A percentile compares a stretch with the other conserved stretches of the same genome.
These are phyloP conservation scores for Laothoe populi DNA, from an alignment of 2,888 invertebrate species.

Conservation along the genomic window DNA sequence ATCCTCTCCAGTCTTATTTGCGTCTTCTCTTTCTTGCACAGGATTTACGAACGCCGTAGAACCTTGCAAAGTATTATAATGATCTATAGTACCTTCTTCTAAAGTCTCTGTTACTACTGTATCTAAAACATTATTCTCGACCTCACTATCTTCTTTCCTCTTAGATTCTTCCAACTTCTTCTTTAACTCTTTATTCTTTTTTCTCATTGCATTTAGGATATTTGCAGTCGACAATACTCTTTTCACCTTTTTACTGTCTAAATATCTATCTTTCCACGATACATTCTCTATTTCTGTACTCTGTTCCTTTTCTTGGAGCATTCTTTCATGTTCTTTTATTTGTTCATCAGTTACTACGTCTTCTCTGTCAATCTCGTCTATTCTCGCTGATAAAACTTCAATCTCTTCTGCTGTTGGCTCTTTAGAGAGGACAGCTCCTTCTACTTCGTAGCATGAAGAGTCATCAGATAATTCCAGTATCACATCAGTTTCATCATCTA, in stretches of 20 bases:
- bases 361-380: conserved; percentile 72
- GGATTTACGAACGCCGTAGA: conserved; percentile 71
- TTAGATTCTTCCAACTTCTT: conserved; percentile 65
- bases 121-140: conserved; percentile 33
- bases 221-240: conserved; percentile 82
- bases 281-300: conserved; percentile 45
- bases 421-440: conserved; percentile 69
- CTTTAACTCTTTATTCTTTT: conserved; percentile 82
- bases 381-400: conserved; percentile 75
- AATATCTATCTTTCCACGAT: conserved; percentile 86
- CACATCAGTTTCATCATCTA: conserved; percentile 59
- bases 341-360: conserved; percentile 60
- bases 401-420: conserved; percentile 77
- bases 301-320: conserved; percentile 29
- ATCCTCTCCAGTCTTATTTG: conserved; percentile 36
- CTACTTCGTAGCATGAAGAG: conserved; percentile 68
- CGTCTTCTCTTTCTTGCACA: conserved; percentile 44
- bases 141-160: conserved; percentile 27
- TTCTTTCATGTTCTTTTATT: conserved; percentile 50
- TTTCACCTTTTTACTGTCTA: conserved; percentile 85
- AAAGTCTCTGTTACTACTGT: conserved; percentile 41
- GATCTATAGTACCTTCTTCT: conserved; percentile 81
- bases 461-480: conserved; percentile 72
- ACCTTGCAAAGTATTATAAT: conserved; percentile 77
- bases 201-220: conserved; percentile 85